Percentiles rank a stretch among this genome's conserved stretches.
phyloP scores from a whole-genome alignment of 2,797 vertebrate species.

The Todus mexicanus region DNA sequence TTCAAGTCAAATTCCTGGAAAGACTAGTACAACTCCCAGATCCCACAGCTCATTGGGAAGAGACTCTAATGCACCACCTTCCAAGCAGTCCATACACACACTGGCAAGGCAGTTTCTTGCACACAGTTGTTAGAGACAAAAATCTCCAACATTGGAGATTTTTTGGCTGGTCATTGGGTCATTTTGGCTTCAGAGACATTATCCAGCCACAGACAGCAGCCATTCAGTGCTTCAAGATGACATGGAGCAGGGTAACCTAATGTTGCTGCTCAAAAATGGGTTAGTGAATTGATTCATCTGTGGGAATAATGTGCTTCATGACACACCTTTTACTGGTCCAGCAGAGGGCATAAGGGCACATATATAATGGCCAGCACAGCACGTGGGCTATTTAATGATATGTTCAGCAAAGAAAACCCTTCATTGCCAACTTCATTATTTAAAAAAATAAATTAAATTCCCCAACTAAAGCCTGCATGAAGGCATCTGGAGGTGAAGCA shows the following conservation, averaged over 20 bases:
- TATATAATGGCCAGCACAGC: accelerated
- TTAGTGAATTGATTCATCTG: background rate
- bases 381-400: background rate
- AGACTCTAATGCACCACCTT: background rate
- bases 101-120: background rate
- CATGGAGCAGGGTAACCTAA: background rate
- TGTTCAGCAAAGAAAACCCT: background rate
- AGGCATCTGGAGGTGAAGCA: background rate
- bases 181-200: background rate
- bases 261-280: background rate
- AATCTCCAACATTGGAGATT: no score
- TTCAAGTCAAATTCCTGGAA: slow-evolving; percentile 50
- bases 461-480: background rate
- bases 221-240: background rate
- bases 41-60: slow-evolving; percentile 1
- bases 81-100: accelerated
- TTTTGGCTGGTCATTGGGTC: background rate
- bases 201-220: background rate
- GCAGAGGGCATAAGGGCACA: background rate
- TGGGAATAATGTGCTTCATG: background rate
- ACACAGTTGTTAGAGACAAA: background rate
- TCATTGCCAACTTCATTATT: background rate
- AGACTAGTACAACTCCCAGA: background rate
- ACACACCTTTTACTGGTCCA: background rate
- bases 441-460: background rate